Base-by-base conservation (phyloP, 2,113 vertebrate species). In the Scalopus aquaticus region DNA sequence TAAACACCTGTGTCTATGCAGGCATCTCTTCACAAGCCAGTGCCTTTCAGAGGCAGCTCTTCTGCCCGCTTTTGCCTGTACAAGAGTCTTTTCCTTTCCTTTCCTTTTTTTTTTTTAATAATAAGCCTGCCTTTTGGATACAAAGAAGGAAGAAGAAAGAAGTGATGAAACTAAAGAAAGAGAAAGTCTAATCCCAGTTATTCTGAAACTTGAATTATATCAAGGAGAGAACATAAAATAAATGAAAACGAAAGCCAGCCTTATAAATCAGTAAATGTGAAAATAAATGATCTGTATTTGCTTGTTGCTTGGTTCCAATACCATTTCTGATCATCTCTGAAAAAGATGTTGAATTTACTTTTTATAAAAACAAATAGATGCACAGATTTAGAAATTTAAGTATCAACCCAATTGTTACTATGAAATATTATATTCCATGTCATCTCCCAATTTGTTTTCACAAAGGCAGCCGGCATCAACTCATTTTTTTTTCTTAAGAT, bases 211-310 rank as follows among this genome's bases (percentile, higher is more conserved):
- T 73, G 3, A 81, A 51, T 46, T 78, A 69, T 83, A 20, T 79
- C 51, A 46, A 60, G 8, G 44, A 74, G 30, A 70, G 60, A 56
- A 22, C 49, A 32, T 76, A 56, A 62, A 46, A 73, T 80, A 8
- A 64, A 37, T 64, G n/a, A 67, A 94, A 92, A 32, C 7, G 2
- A 26, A 76, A 79, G 26, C 69, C 49, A 87, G 39, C 42, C 19
- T 67, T 95, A 56, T 35, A 79, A 67, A 87, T 94, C 26, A 51
- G 56, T 80, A 84, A 80, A 80, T 51, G 26, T 62, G 49, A 65
- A 89, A 94, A 86, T 32, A 65, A 70, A 20, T 28, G 44, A 42
- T 62, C 19, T 5, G 22, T 60, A 88, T 94, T 74, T 90, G 17
- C 16, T 62, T 44, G 9, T 30, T 44, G 16, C 15, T n/a, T 93